Base-by-base conservation (phyloP, 2,797 vertebrate genomes). In the Megaceryle alcyon region DNA sequence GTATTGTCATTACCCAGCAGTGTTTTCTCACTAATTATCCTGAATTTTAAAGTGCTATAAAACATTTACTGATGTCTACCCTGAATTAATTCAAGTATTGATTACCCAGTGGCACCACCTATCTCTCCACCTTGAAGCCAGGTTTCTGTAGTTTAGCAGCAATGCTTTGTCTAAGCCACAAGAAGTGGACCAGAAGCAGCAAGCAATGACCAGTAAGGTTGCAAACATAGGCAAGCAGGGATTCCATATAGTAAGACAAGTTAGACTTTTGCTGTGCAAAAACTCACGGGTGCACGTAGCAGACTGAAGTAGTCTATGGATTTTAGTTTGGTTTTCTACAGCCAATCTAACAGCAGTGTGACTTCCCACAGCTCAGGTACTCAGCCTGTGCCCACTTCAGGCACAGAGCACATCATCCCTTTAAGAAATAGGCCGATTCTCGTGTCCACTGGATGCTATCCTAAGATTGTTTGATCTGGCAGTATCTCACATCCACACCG, bases 181-280 rank as follows among this genome's bases (percentile, higher is more conserved):
- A 33, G 39, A 79, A 88, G 23, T 33, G 64, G 37, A 69, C 35
- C 21, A 82, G n/a, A 33, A 53, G n/a, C 28, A 51, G 35, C 5
- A 6, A 71, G 51, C 37, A 53, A 79, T 56, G 28, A 79, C 48
- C 57, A 88, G 14, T 3, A 65, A 56, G 43, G 33, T 1, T 83
- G 59, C 46, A 90, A 59, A 84, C 3, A 41, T 7, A 31, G 41
- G 51, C 28, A 79, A 86, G 29, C 10, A 57, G 7, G 14, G 44
- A 49, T 19, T 75, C 4, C 1, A 3, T 20, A 71, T 44, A 57
- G 31, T n/a, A n/a, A 22, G 39, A 35, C 1, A 1, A 8, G 25
- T 71, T 23, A 44, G 20, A 3, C 13, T 66, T 84, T 18, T 26
- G 9, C 28, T 76, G 19, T 48, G 7, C 53, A 23, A 29, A 28